These are phyloP conservation scores for Falco concolor DNA, from an alignment of 2,797 vertebrate species.

Conservation along the genomic window DNA sequence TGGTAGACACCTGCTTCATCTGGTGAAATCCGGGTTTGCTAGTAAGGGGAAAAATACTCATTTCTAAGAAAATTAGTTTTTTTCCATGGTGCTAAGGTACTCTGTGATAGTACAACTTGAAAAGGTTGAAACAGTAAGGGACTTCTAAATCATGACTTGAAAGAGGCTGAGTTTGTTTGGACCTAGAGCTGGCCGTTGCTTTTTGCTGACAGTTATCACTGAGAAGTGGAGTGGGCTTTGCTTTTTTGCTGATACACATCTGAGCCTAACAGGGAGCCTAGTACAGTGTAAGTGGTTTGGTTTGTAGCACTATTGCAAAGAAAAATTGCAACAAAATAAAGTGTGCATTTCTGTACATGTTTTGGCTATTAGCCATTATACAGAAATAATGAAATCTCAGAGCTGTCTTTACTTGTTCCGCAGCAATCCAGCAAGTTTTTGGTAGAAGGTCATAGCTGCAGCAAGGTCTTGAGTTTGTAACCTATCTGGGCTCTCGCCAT, in stretches of 20 bases:
- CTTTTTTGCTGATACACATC: background rate
- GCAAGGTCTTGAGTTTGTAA: background rate
- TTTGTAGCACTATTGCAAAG: background rate
- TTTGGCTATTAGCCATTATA: background rate
- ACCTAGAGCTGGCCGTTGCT: background rate
- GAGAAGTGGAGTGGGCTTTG: background rate
- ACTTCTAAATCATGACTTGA: background rate
- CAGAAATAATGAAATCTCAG: background rate
- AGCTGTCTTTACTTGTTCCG: background rate
- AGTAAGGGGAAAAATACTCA: background rate
- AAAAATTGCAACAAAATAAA: background rate
- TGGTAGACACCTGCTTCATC: background rate
- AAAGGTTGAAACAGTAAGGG: background rate
- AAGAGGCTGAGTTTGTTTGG: background rate
- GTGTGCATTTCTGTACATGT: background rate
- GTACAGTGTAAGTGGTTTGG: background rate
- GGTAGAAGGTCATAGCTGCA: background rate
- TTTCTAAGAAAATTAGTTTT: background rate
- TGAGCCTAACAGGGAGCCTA: background rate
- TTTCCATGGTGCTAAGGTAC: background rate
- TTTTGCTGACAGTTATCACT: background rate
- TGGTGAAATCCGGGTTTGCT: background rate
- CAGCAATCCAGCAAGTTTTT: background rate
- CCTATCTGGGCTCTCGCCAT: background rate
- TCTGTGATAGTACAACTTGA: background rate